Percentiles rank a stretch among this genome's conserved stretches.
These are phyloP conservation scores for Anticlea derivata DNA, from an alignment of 2,888 invertebrate species.

Conservation along the genomic window DNA sequence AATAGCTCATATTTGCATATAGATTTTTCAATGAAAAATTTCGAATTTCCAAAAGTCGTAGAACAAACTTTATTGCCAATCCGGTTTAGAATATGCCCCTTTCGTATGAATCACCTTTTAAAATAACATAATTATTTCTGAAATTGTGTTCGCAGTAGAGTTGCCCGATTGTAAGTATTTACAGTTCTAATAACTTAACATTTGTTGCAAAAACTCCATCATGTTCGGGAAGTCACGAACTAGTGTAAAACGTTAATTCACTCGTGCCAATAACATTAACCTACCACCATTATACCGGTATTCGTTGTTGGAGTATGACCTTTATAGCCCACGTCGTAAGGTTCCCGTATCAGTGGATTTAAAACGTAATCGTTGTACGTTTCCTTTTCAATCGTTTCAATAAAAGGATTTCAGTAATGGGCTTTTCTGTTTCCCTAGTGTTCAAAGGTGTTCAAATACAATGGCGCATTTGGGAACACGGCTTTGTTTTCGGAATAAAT, in stretches of 20 bases:
- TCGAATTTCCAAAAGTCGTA: too few species aligned
- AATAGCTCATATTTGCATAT: too few species aligned
- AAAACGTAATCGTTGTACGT: conserved; percentile 15
- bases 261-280: conserved; percentile 2
- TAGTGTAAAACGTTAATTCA: conserved; percentile 27
- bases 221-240: conserved; percentile 47
- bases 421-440: conserved; percentile 7
- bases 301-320: conserved; percentile 10
- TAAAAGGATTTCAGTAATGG: conserved; percentile 13
- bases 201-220: conserved; percentile 26
- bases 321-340: conserved; percentile 10
- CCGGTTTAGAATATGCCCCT: too few species aligned
- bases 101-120: too few species aligned
- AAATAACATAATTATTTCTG: background rate
- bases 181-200: conserved; percentile 15
- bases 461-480: too few species aligned
- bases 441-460: too few species aligned
- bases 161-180: conserved; percentile 1
- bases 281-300: background rate
- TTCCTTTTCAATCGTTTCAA: conserved; percentile 8
- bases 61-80: too few species aligned
- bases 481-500: too few species aligned
- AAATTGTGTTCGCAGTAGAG: background rate
- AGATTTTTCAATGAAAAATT: too few species aligned
- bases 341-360: conserved; percentile 14